Conservation (phyloP, 2,113 vertebrate genomes). For the Tenebrosternarchus preto region DNA sequence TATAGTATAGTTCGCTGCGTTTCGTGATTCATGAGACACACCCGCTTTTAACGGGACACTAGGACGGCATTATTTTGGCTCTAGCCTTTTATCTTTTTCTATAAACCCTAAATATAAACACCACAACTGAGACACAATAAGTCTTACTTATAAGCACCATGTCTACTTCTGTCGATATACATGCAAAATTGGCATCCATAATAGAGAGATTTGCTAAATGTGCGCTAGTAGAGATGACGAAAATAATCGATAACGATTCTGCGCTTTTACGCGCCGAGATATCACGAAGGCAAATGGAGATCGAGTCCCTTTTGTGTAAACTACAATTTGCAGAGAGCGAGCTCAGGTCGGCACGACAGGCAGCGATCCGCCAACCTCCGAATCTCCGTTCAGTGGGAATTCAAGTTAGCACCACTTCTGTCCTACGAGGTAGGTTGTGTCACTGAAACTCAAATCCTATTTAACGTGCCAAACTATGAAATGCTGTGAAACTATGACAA, state of each 20-base stretch:
- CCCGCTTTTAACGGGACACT: background rate
- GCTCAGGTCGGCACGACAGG: slow-evolving; percentile 45
- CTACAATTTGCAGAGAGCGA: slow-evolving; percentile 58
- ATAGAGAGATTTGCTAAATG: slow-evolving; percentile 56
- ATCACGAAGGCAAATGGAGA: slow-evolving; percentile 54
- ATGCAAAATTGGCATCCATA: slow-evolving; percentile 57
- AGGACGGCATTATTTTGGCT: background rate
- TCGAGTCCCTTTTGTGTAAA: slow-evolving; percentile 50
- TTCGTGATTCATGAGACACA: background rate
- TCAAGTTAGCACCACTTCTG: slow-evolving; percentile 30
- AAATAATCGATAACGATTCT: slow-evolving; percentile 49
- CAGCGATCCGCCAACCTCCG: slow-evolving; percentile 18
- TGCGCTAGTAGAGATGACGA: slow-evolving; percentile 58
- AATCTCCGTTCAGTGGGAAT: slow-evolving; percentile 46
- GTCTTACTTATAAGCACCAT: slow-evolving; percentile 31
- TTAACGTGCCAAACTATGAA: background rate
- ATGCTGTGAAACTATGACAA: too few species aligned
- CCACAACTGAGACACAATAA: too few species aligned
- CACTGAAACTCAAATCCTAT: background rate
- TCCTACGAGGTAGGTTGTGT: slow-evolving; percentile 21
- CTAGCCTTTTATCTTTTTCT: background rate
- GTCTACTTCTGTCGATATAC: slow-evolving; percentile 51
- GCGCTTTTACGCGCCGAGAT: slow-evolving; percentile 52
- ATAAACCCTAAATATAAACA: too few species aligned
- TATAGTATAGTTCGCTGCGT: background rate